Conservation (phyloP, 2,113 vertebrate species). For the Mesoclemmys tuberculata region DNA sequence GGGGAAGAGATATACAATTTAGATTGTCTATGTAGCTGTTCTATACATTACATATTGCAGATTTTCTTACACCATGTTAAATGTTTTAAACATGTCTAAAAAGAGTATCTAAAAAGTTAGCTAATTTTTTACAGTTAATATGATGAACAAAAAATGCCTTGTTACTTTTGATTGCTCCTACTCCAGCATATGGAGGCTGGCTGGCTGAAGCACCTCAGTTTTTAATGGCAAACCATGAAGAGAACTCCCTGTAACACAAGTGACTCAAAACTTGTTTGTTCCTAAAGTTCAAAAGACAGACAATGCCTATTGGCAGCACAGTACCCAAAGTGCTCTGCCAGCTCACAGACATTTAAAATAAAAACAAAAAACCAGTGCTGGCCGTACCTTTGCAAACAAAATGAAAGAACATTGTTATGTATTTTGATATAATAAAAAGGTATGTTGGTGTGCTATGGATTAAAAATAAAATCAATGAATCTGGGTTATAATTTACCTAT, state of each 20-base stretch:
- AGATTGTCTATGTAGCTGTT: slow-evolving; percentile 33
- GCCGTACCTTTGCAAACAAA: neutral
- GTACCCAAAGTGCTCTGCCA: neutral
- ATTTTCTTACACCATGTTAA: neutral
- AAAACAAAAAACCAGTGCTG: neutral
- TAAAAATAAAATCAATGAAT: neutral
- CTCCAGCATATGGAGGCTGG: neutral
- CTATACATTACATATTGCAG: neutral
- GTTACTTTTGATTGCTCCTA: neutral
- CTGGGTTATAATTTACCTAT: neutral
- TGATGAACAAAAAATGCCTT: neutral
- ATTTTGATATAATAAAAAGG: neutral
- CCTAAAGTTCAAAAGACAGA: neutral
- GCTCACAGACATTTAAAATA: neutral
- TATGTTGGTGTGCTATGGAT: neutral
- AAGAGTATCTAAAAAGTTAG: neutral
- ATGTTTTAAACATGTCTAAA: neutral
- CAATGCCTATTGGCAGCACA: neutral
- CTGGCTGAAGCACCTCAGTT: neutral
- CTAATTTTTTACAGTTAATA: neutral
- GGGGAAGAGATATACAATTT: neutral
- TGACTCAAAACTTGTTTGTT: neutral
- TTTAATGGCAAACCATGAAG: neutral
- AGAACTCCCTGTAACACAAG: neutral
- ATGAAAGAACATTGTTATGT: neutral